Evolutionary conservation across 2,113 vertebrate species (phyloP).

Genomic region (Pitta sordida): DNA sequence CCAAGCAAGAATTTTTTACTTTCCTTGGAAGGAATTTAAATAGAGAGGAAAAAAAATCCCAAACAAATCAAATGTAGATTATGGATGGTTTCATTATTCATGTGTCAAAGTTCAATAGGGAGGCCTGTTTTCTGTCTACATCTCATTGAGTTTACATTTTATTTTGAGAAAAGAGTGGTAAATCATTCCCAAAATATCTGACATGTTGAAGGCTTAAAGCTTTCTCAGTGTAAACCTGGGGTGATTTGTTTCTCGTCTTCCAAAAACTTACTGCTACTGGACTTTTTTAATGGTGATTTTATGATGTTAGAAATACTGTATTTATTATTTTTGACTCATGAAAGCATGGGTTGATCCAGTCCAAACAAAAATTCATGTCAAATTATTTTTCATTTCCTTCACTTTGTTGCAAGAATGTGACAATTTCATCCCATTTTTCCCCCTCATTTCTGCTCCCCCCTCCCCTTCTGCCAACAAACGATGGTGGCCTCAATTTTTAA

Average conservation of each 20-base stretch:
- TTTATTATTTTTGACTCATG: slow-evolving; percentile 39
- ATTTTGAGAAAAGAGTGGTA: slow-evolving; percentile 26
- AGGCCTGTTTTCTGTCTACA: slow-evolving; percentile 43
- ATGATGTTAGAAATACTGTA: neutral
- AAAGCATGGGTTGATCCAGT: neutral
- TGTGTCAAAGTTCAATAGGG: neutral
- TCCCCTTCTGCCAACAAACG: neutral
- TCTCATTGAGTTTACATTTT: slow-evolving; percentile 17
- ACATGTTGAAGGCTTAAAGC: slow-evolving; percentile 17
- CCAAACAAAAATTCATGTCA: slow-evolving; percentile 10
- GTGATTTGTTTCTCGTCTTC: neutral
- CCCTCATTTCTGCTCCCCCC: neutral
- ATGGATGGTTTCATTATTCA: slow-evolving; percentile 14
- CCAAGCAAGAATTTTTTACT: neutral
- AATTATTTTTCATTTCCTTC: neutral
- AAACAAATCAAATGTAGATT: slow-evolving; percentile 13
- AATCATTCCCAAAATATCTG: slow-evolving; percentile 32
- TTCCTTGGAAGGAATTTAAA: neutral
- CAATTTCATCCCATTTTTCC: neutral
- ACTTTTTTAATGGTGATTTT: neutral
- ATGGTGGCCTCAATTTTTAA: neutral
- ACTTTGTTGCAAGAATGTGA: neutral
- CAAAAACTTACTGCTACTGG: slow-evolving; percentile 19
- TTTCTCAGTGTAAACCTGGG: slow-evolving; percentile 24
- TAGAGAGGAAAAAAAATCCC: neutral